A percentile compares a stretch with the other conserved stretches of the same genome.
Evolutionary conservation across 2,113 vertebrate genomes (phyloP).

Genomic region (Catharus fuscescens): DNA sequence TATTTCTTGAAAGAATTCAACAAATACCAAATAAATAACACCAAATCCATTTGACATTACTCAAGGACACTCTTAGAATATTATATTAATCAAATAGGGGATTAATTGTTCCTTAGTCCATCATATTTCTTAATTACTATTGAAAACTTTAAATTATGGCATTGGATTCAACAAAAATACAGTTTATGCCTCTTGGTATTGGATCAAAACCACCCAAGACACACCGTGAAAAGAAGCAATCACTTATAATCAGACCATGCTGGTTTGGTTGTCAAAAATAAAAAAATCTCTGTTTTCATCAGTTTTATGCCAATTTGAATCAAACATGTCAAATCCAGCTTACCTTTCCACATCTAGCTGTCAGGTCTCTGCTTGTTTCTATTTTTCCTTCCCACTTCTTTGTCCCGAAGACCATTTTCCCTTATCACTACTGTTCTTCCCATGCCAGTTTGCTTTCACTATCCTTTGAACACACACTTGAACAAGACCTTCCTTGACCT

Average conservation of each 20-base stretch:
- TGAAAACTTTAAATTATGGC: background rate
- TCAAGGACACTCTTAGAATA: background rate
- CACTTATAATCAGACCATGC: background rate
- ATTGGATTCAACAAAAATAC: background rate
- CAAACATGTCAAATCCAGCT: background rate
- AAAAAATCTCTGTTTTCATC: background rate
- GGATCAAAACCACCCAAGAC: background rate
- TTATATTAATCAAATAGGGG: background rate
- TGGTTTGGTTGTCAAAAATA: background rate
- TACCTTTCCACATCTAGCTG: background rate
- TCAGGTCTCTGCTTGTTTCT: background rate
- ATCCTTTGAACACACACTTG: background rate
- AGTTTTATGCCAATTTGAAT: background rate
- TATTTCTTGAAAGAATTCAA: background rate
- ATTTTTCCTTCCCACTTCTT: background rate
- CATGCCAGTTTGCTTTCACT: background rate
- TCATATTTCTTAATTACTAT: background rate
- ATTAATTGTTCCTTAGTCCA: background rate
- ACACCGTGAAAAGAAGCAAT: background rate
- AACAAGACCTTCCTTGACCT: background rate
- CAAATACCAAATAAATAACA: background rate
- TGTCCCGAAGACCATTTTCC: background rate
- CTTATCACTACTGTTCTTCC: background rate
- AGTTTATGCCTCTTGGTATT: background rate
- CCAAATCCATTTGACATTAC: background rate